Percentiles rank a stretch among this genome's conserved stretches.
phyloP scores from a whole-genome alignment of 2,797 vertebrate species.

The Apodemus agrarius region DNA sequence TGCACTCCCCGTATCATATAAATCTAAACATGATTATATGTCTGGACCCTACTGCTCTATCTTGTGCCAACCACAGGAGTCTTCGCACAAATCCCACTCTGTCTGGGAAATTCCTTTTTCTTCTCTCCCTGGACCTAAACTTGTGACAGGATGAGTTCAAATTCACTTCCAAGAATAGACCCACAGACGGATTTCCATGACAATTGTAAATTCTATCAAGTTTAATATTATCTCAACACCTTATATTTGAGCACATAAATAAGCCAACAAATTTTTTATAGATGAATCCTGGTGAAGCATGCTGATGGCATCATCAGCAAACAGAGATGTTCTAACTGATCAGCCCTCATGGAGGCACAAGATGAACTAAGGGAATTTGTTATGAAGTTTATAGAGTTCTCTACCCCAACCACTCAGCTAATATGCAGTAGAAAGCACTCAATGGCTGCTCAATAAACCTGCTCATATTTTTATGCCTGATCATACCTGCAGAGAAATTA shows the following conservation, averaged over 20 bases:
- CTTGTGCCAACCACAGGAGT: background rate
- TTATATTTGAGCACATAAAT: background rate
- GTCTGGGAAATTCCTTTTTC: background rate
- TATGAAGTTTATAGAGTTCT: background rate
- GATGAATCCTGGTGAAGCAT: background rate
- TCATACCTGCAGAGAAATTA: slow-evolving; percentile 22
- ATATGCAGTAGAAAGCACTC: background rate
- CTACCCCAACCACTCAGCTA: background rate
- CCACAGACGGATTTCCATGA: too few species aligned
- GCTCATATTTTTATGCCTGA: background rate
- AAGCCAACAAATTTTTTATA: background rate
- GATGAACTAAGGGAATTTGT: background rate
- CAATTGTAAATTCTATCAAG: background rate
- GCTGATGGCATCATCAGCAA: background rate
- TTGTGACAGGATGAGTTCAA: background rate
- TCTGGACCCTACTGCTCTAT: too few species aligned
- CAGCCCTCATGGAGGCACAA: background rate
- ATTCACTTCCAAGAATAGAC: background rate
- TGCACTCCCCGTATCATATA: too few species aligned
- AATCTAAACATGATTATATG: background rate
- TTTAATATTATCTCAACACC: background rate
- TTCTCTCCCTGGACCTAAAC: background rate
- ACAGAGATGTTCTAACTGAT: background rate
- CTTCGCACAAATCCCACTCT: background rate
- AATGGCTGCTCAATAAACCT: background rate